A percentile compares a stretch with the other conserved stretches of the same genome.
phyloP scores from a whole-genome alignment of 2,888 invertebrate species.

The Teinopalpus imperialis region DNA sequence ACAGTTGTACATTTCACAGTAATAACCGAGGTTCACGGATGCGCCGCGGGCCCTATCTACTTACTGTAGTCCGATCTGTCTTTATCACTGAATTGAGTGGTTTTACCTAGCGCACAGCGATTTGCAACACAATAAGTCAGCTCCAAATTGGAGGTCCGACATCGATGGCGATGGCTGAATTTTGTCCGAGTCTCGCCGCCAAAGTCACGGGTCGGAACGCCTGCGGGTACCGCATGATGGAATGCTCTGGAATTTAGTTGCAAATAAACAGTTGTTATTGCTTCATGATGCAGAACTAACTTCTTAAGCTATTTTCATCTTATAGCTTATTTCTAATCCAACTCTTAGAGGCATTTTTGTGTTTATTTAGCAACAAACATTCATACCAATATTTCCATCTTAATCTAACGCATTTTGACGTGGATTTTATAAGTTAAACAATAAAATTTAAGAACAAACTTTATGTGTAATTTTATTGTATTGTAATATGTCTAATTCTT shows the following conservation, averaged over 20 bases:
- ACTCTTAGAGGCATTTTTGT: too few relatives aligned
- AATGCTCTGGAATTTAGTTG: conserved; percentile 46
- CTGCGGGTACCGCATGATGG: conserved; percentile 50
- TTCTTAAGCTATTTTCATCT: conserved; percentile 3
- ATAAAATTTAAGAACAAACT: neutral
- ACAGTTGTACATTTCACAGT: conserved; percentile 3
- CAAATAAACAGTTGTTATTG: conserved; percentile 21
- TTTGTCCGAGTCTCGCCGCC: conserved; percentile 51
- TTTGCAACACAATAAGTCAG: conserved; percentile 31
- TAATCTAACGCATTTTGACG: too few relatives aligned
- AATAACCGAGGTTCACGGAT: conserved; percentile 23
- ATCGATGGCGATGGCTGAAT: conserved; percentile 31
- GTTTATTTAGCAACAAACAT: too few relatives aligned
- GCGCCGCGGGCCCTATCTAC: conserved; percentile 33
- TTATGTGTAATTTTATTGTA: too few relatives aligned
- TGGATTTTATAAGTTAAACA: neutral
- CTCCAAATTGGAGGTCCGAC: conserved; percentile 33
- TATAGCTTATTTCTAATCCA: conserved; percentile 5
- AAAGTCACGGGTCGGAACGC: conserved; percentile 39
- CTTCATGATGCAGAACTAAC: conserved; percentile 9
- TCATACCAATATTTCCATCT: too few relatives aligned
- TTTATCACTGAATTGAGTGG: conserved; percentile 36
- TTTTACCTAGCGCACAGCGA: conserved; percentile 33
- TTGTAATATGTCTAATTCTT: too few relatives aligned
- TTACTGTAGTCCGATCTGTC: conserved; percentile 34